Percentiles rank a stretch among this genome's conserved stretches.
Evolutionary conservation across 2,888 invertebrate genomes (phyloP).

Genomic region (Xestoiulus laeticollis): DNA sequence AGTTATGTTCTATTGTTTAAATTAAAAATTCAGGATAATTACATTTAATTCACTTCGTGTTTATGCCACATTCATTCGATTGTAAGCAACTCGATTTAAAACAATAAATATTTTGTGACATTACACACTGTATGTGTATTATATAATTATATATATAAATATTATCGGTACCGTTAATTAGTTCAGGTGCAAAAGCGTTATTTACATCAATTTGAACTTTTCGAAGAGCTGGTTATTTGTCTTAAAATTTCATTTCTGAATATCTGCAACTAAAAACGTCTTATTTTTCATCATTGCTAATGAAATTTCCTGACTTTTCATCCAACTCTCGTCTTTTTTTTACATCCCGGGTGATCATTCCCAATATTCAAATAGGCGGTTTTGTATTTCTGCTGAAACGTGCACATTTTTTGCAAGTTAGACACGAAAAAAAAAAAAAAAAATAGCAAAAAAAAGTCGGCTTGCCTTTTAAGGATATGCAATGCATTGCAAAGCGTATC

Average conservation of each 20-base stretch:
- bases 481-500: conserved; percentile 41
- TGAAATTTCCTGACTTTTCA: conserved; percentile 41
- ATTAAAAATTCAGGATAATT: too few relatives aligned
- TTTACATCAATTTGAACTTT: background rate
- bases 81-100: too few relatives aligned
- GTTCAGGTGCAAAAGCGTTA: background rate
- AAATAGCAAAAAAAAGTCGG: conserved; percentile 13
- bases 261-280: background rate
- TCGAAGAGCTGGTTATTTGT: background rate
- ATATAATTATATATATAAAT: too few relatives aligned
- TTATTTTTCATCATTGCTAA: background rate
- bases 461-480: conserved; percentile 25
- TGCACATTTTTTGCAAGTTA: conserved; percentile 5
- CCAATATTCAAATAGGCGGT: conserved; percentile 36
- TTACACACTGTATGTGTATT: too few relatives aligned
- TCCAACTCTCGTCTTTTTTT: background rate
- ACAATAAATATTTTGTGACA: too few relatives aligned
- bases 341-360: background rate
- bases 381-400: conserved; percentile 38
- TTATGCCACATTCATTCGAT: too few relatives aligned
- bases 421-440: conserved; percentile 19
- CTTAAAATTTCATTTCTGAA: background rate
- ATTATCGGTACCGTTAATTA: too few relatives aligned
- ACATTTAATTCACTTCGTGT: too few relatives aligned
- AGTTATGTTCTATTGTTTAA: too few relatives aligned